Conservation (phyloP, 2,797 vertebrate genomes). For the Sphenodon punctatus region DNA sequence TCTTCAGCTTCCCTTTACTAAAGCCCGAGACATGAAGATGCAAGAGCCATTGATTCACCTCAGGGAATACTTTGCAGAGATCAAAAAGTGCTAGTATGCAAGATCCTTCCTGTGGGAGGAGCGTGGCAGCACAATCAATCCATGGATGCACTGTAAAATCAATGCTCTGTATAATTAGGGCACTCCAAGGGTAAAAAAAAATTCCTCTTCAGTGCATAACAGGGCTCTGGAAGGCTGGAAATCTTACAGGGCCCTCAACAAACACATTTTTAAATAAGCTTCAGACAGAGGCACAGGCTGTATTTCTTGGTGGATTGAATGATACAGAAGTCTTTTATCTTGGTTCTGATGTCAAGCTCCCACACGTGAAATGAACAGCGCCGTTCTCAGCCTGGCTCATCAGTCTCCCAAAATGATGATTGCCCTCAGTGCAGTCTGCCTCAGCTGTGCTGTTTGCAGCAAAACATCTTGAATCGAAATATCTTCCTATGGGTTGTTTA, state of each 20-base stretch:
- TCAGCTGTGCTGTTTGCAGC: neutral
- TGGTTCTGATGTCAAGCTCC: neutral
- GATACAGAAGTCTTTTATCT: neutral
- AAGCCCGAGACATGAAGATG: constrained; percentile 59
- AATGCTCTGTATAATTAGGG: constrained; percentile 95
- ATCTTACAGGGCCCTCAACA: constrained; percentile 8
- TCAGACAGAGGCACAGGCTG: neutral
- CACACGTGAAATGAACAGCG: accelerated
- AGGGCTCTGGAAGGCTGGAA: constrained; percentile 67
- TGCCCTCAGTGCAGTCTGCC: neutral
- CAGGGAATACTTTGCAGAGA: constrained; percentile 72
- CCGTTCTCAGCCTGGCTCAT: neutral
- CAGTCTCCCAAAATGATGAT: accelerated
- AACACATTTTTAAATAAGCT: constrained; percentile 13
- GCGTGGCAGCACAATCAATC: constrained; percentile 86
- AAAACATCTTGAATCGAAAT: neutral
- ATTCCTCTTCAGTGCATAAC: constrained; percentile 62
- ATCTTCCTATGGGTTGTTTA: neutral
- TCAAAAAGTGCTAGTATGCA: constrained; percentile 75
- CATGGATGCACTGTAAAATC: constrained; percentile 93
- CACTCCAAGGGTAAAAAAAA: constrained; percentile 89
- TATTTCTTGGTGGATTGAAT: neutral
- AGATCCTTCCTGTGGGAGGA: constrained; percentile 82
- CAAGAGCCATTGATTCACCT: constrained; percentile 71
- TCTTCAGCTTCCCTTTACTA: constrained; percentile 45